phyloP scores from a whole-genome alignment of 2,888 invertebrate genomes.

The Cerastis rubricosa region DNA sequence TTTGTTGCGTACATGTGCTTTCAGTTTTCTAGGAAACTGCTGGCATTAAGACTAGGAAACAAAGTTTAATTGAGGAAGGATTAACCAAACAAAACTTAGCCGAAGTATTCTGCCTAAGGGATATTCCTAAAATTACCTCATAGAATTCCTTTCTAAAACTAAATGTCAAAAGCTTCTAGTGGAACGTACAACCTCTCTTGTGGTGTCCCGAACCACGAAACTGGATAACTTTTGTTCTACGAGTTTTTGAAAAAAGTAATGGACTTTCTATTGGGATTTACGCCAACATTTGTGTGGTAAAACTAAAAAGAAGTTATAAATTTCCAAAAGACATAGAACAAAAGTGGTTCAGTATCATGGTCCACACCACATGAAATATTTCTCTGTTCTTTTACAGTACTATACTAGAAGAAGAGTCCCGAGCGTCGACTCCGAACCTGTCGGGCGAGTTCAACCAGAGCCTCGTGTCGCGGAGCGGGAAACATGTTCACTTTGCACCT shows the following conservation, averaged over 20 bases:
- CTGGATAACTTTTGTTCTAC: not conserved
- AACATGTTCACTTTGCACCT: conserved; percentile 93
- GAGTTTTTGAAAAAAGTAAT: not conserved
- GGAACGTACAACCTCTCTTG: too few relatives aligned
- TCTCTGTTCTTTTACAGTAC: conserved; percentile 59
- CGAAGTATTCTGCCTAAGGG: not conserved
- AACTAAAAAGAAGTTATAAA: not conserved
- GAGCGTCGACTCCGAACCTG: conserved; percentile 72
- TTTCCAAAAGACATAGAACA: not conserved
- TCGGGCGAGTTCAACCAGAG: conserved; percentile 75
- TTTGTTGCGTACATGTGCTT: not conserved
- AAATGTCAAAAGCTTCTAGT: not conserved
- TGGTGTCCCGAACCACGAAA: too few relatives aligned
- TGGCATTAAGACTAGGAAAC: conserved; percentile 10
- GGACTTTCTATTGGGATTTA: not conserved
- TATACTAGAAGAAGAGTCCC: conserved; percentile 73
- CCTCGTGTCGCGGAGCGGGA: conserved; percentile 77
- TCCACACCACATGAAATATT: too few relatives aligned
- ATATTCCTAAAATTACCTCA: not conserved
- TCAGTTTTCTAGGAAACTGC: conserved; percentile 15
- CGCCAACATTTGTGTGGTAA: not conserved
- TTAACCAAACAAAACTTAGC: too few relatives aligned
- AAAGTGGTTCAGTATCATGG: not conserved
- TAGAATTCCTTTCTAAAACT: not conserved
- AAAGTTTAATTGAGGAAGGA: not conserved